A percentile compares a stretch with the other conserved stretches of the same genome.
Evolutionary conservation across 2,797 vertebrate species (phyloP).

Genomic region (Gastrophryne carolinensis): DNA sequence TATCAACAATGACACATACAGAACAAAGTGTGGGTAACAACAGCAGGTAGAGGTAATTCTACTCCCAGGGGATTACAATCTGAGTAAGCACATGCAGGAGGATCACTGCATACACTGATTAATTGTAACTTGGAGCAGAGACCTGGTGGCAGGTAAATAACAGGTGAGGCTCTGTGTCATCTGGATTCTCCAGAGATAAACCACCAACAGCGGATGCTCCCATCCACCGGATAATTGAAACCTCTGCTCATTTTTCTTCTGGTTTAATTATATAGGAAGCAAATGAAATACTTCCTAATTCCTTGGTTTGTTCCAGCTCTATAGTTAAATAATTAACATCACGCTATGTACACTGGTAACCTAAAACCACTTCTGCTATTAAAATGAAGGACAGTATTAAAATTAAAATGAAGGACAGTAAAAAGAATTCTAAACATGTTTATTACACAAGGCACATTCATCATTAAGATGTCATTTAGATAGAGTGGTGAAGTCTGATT

Average conservation of each 20-base stretch:
- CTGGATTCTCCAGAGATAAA: not conserved
- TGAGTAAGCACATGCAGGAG: not conserved
- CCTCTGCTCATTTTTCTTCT: not conserved
- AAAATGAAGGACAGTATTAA: too few relatives aligned
- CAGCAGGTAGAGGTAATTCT: not conserved
- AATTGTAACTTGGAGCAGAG: not conserved
- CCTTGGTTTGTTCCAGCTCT: not conserved
- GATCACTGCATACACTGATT: not conserved
- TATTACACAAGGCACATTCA: too few relatives aligned
- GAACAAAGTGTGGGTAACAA: not conserved
- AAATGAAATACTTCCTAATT: not conserved
- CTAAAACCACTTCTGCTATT: too few relatives aligned
- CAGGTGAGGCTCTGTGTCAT: not conserved
- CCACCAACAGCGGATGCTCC: not conserved
- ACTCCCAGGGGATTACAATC: slow-evolving; percentile 17
- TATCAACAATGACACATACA: not conserved
- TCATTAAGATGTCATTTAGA: too few relatives aligned
- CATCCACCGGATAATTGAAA: not conserved
- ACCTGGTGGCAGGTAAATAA: not conserved
- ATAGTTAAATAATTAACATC: too few relatives aligned
- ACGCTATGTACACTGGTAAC: too few relatives aligned
- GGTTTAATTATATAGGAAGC: not conserved
- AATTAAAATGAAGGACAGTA: too few relatives aligned
- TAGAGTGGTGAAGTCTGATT: too few relatives aligned
- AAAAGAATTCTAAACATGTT: too few relatives aligned